A percentile compares a stretch with the other conserved stretches of the same genome.
These are phyloP conservation scores for Tragulus kanchil DNA, from an alignment of 2,113 vertebrate genomes.

Conservation along the genomic window DNA sequence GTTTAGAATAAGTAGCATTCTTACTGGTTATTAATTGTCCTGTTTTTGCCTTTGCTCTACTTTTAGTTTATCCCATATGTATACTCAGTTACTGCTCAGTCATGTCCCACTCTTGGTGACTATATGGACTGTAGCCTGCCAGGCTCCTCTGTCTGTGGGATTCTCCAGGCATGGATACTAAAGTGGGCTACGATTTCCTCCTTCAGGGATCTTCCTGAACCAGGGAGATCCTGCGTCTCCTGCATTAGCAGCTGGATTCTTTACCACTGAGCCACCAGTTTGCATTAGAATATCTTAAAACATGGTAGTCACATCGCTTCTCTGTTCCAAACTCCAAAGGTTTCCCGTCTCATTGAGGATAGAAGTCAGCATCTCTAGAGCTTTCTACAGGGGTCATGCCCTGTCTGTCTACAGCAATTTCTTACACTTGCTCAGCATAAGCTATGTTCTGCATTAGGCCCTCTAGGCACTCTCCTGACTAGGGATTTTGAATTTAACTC, in stretches of 20 bases:
- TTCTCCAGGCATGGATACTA: not conserved
- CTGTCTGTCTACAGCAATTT: not conserved
- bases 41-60: not conserved
- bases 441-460: not conserved
- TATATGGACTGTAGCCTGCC: not conserved
- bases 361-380: not conserved
- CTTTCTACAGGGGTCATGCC: not conserved
- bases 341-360: not conserved
- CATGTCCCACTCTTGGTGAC: not conserved
- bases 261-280: not conserved
- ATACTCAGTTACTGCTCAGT: accelerated
- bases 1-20: not conserved
- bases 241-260: not conserved
- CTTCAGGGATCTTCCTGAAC: not conserved
- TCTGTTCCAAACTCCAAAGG: not conserved
- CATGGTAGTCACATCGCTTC: not conserved
- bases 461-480: not conserved
- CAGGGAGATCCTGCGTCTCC: not conserved
- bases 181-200: not conserved
- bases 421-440: not conserved
- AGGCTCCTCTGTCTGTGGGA: not conserved
- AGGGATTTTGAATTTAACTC: not conserved
- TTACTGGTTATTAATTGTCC: accelerated
- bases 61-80: not conserved
- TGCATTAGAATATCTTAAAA: not conserved